These are phyloP conservation scores for Euthynnus affinis DNA, from an alignment of 2,797 vertebrate species.

Conservation along the genomic window DNA sequence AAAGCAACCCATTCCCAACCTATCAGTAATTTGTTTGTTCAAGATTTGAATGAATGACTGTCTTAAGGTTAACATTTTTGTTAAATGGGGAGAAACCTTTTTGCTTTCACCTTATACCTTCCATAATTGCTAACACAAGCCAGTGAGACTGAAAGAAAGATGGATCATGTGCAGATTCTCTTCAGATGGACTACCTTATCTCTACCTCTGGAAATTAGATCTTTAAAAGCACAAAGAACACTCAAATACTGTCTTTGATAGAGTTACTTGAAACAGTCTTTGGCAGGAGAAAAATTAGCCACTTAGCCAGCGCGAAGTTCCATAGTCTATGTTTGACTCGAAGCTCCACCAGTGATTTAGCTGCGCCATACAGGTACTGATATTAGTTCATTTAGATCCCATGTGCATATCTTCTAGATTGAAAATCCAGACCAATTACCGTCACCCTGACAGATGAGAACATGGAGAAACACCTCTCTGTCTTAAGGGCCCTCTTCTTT, in stretches of 20 bases:
- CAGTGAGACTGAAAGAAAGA: conserved; percentile 3
- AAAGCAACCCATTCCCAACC: too few relatives aligned
- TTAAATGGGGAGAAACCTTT: conserved; percentile 2
- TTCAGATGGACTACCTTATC: background rate
- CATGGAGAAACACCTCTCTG: conserved; percentile 59
- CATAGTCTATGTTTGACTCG: conserved; percentile 3
- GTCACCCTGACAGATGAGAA: conserved; percentile 57
- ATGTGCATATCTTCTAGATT: conserved; percentile 49
- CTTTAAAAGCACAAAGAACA: conserved; percentile 14
- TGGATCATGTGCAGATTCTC: conserved; percentile 9
- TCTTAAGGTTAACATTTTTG: background rate
- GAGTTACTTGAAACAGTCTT: conserved; percentile 1
- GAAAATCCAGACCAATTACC: conserved; percentile 71
- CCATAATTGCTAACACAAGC: conserved; percentile 1
- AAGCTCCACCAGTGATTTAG: conserved; percentile 7
- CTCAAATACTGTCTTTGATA: conserved; percentile 16
- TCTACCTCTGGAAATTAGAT: conserved; percentile 10
- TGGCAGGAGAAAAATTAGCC: conserved; percentile 30
- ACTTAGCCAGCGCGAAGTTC: conserved; percentile 16
- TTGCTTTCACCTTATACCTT: background rate
- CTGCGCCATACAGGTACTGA: conserved; percentile 35
- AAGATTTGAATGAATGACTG: background rate
- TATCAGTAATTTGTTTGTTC: background rate
- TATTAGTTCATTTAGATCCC: conserved; percentile 42
- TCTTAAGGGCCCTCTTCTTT: conserved; percentile 67